A percentile compares a stretch with the other conserved stretches of the same genome.
phyloP scores from a whole-genome alignment of 2,797 vertebrate species.

The Notolepis coatsorum region DNA sequence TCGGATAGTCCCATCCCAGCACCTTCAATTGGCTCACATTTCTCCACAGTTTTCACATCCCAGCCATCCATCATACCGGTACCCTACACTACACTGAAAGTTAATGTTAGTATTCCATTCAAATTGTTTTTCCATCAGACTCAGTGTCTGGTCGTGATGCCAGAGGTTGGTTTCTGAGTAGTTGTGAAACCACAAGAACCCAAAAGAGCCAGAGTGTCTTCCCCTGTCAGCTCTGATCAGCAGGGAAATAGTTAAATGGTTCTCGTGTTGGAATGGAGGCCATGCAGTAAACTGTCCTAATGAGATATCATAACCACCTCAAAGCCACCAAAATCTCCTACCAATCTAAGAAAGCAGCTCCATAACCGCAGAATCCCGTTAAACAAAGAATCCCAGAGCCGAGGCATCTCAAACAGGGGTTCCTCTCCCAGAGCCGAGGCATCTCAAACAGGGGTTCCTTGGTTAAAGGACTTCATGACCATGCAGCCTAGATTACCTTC shows the following conservation, averaged over 20 bases:
- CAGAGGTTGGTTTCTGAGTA: constrained; percentile 12
- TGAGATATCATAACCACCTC: constrained; percentile 28
- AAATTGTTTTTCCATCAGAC: constrained; percentile 21
- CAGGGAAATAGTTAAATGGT: constrained; percentile 9
- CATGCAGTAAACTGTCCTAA: constrained; percentile 35
- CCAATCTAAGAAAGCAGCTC: constrained; percentile 19
- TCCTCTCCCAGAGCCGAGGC: constrained; percentile 18
- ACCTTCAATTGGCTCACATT: constrained; percentile 23
- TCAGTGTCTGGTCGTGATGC: not conserved
- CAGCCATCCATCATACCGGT: constrained; percentile 16
- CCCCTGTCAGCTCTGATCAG: constrained; percentile 21
- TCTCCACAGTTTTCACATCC: constrained; percentile 21
- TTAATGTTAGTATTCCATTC: constrained; percentile 22
- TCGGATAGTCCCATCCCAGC: constrained; percentile 8
- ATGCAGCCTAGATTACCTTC: not conserved
- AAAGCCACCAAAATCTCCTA: constrained; percentile 30
- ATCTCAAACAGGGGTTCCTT: constrained; percentile 27
- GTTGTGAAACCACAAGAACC: not conserved
- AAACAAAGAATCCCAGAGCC: constrained; percentile 21
- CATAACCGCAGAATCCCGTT: constrained; percentile 26
- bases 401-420: constrained; percentile 15
- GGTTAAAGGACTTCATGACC: constrained; percentile 30
- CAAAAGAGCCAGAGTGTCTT: not conserved
- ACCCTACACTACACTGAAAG: constrained; percentile 14
- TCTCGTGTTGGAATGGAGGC: constrained; percentile 13